Evolutionary conservation across 2,113 vertebrate species (phyloP).

Genomic region (Psittacara wagleri): DNA sequence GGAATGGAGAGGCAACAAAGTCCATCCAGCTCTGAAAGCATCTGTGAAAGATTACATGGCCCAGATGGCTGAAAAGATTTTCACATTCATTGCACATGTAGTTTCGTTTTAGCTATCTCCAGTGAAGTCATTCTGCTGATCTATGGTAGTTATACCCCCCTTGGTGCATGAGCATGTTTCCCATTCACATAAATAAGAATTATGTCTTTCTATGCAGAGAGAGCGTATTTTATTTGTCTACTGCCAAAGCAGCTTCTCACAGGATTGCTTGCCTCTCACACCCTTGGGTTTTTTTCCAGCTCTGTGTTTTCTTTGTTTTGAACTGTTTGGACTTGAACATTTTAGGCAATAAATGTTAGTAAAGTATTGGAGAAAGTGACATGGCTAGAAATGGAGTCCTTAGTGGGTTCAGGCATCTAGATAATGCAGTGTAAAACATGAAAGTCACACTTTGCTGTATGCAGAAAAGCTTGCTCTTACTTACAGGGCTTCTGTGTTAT

Average conservation of each 20-base stretch:
- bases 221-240: conserved; percentile 24
- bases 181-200: conserved; percentile 52
- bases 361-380: neutral
- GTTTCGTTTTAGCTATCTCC: conserved; percentile 49
- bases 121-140: conserved; percentile 29
- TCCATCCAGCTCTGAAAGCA: neutral
- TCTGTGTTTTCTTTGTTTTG: conserved; percentile 23
- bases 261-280: neutral
- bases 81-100: conserved; percentile 51
- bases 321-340: neutral
- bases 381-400: neutral
- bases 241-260: neutral
- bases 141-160: conserved; percentile 39
- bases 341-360: neutral
- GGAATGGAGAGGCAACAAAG: neutral
- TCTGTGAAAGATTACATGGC: conserved; percentile 43
- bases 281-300: neutral
- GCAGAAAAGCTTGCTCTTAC: neutral
- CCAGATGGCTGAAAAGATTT: conserved; percentile 36
- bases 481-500: neutral
- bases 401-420: neutral
- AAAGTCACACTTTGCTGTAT: neutral
- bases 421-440: neutral
- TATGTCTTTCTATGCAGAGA: conserved; percentile 7
- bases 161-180: conserved; percentile 38